Evolutionary conservation across 1,140 invertebrate genomes (phyloP).

Genomic region (Macrotrachela quadricornifera): DNA sequence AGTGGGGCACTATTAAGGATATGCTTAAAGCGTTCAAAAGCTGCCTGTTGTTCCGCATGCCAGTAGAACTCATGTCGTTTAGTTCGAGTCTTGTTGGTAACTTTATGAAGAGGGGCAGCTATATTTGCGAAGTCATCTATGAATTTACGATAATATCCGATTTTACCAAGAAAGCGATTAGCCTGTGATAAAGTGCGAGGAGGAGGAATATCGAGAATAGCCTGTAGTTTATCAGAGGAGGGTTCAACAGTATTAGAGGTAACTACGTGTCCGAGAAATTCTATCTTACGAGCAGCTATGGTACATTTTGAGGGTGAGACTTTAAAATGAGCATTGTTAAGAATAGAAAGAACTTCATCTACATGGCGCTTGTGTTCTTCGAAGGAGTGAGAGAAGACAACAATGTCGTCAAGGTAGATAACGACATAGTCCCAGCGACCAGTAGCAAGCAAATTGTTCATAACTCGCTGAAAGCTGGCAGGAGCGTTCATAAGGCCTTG

Average conservation of each 20-base stretch:
- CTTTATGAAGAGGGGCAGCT: slow-evolving; percentile 12
- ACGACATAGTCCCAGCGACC: slow-evolving; percentile 10
- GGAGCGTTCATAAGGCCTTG: slow-evolving; percentile 12
- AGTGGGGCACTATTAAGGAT: slow-evolving; percentile 1
- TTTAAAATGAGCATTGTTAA: not conserved
- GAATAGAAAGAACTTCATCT: not conserved
- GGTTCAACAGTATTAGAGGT: slow-evolving; percentile 11
- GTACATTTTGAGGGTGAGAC: not conserved
- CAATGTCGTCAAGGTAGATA: slow-evolving; percentile 4
- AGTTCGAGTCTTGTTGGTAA: slow-evolving; percentile 3
- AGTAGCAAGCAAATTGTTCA: slow-evolving; percentile 14
- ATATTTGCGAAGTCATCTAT: slow-evolving; percentile 13
- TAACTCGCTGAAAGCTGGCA: slow-evolving; percentile 8
- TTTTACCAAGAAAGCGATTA: slow-evolving; percentile 17
- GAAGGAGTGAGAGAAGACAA: not conserved
- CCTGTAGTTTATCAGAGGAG: slow-evolving; percentile 15
- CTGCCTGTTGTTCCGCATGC: not conserved
- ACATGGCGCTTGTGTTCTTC: slow-evolving; percentile 1
- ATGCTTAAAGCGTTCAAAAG: slow-evolving; percentile 12
- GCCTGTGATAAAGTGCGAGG: slow-evolving; percentile 15
- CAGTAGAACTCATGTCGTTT: not conserved
- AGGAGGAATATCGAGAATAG: slow-evolving; percentile 14
- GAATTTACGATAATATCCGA: slow-evolving; percentile 16
- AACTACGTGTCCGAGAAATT: slow-evolving; percentile 17
- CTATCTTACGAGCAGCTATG: slow-evolving; percentile 3